A percentile compares a stretch with the other conserved stretches of the same genome.
Evolutionary conservation across 2,888 invertebrate species (phyloP).

Genomic region (Himalopsyche tibetana): DNA sequence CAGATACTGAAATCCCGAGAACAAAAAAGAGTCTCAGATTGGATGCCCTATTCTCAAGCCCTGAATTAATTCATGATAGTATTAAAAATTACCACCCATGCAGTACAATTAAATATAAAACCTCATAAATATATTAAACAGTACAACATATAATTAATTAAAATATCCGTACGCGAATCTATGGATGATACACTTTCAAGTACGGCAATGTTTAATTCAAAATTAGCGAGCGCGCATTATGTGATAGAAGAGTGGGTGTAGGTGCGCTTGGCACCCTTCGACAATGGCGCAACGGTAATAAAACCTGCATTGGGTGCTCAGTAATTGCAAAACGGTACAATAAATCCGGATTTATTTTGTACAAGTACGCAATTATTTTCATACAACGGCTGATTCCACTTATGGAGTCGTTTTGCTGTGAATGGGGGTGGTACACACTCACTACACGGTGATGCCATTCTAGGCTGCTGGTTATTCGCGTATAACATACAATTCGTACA

Average conservation of each 20-base stretch:
- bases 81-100: too few relatives aligned
- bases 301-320: slow-evolving; percentile 46
- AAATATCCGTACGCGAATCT: neutral
- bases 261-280: slow-evolving; percentile 10
- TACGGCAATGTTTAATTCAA: neutral
- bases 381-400: slow-evolving; percentile 56
- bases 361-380: slow-evolving; percentile 64
- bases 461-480: neutral
- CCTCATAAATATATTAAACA: too few relatives aligned
- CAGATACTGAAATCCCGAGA: too few relatives aligned
- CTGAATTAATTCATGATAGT: too few relatives aligned
- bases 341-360: slow-evolving; percentile 64
- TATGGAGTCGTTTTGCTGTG: neutral
- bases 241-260: neutral
- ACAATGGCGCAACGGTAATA: slow-evolving; percentile 11
- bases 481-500: neutral
- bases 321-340: slow-evolving; percentile 63
- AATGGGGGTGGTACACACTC: neutral
- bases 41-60: too few relatives aligned
- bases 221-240: slow-evolving; percentile 15
- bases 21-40: too few relatives aligned
- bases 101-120: too few relatives aligned
- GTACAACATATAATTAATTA: too few relatives aligned
- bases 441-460: neutral
- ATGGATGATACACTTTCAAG: neutral